Conservation (phyloP, 2,888 invertebrate species). For the Drosophila diplacantha region DNA sequence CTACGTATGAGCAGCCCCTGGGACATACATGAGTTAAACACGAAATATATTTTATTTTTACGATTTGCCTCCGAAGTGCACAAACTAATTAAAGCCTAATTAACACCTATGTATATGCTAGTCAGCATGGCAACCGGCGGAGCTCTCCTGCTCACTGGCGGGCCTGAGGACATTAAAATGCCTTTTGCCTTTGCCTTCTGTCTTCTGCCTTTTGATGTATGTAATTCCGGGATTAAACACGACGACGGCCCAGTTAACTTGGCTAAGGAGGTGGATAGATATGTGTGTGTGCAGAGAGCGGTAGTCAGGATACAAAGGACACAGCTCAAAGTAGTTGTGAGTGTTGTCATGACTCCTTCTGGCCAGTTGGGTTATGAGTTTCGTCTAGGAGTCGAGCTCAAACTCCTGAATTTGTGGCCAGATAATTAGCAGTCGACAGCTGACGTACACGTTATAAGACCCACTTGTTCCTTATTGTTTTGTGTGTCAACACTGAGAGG, state of each 20-base stretch:
- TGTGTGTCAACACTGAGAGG: not conserved
- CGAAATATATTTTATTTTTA: slow-evolving; percentile 33
- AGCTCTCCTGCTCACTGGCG: slow-evolving; percentile 1
- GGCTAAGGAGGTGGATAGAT: not conserved
- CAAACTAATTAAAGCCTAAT: slow-evolving; percentile 54
- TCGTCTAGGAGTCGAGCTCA: not conserved
- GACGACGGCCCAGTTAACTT: slow-evolving; percentile 1
- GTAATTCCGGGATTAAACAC: slow-evolving; percentile 24
- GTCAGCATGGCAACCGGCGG: slow-evolving; percentile 15
- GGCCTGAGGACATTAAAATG: slow-evolving; percentile 7
- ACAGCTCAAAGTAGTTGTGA: slow-evolving; percentile 15
- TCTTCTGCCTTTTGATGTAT: slow-evolving; percentile 31
- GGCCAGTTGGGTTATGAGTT: not conserved
- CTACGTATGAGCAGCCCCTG: not conserved
- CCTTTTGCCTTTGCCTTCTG: slow-evolving; percentile 22
- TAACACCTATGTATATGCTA: slow-evolving; percentile 25
- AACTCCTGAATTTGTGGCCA: slow-evolving; percentile 17
- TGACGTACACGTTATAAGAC: slow-evolving; percentile 15
- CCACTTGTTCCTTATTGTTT: slow-evolving; percentile 15
- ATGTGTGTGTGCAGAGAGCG: not conserved
- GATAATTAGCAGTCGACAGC: slow-evolving; percentile 37
- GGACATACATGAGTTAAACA: slow-evolving; percentile 7
- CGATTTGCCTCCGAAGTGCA: slow-evolving; percentile 40
- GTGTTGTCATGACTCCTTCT: slow-evolving; percentile 16
- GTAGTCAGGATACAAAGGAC: not conserved